Evolutionary conservation across 2,113 vertebrate genomes (phyloP).

Genomic region (Arvicanthis niloticus): DNA sequence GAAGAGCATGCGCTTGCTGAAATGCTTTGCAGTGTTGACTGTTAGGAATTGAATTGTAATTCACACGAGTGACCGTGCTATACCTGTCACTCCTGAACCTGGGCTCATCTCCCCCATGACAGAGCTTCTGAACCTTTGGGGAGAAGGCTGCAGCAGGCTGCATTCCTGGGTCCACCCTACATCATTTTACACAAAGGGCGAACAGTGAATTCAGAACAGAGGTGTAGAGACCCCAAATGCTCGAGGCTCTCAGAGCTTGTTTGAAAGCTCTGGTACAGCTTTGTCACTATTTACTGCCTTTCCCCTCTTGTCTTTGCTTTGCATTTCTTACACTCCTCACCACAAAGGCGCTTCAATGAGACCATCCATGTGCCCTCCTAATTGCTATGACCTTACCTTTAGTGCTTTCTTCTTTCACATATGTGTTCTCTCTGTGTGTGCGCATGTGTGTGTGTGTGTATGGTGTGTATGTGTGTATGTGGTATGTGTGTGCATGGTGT

Average conservation of each 20-base stretch:
- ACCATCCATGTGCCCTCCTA: neutral
- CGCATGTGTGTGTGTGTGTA: too few species aligned
- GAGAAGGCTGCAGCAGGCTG: neutral
- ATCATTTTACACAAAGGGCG: neutral
- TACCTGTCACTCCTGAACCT: neutral
- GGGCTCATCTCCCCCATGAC: neutral
- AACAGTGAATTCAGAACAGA: neutral
- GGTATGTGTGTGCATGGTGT: neutral
- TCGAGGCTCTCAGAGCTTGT: neutral
- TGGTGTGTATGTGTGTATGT: neutral
- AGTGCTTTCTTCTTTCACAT: neutral
- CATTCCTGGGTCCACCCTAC: neutral
- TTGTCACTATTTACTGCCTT: neutral
- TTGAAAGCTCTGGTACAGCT: neutral
- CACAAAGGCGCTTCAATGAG: neutral
- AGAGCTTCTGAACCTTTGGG: neutral
- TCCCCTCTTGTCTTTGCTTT: neutral
- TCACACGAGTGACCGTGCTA: neutral
- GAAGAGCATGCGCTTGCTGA: neutral
- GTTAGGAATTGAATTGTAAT: slow-evolving; percentile 7
- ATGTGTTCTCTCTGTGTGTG: neutral
- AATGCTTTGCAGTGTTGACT: neutral
- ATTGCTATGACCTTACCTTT: neutral
- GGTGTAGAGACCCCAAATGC: neutral
- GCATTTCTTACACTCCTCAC: neutral